Percentiles rank a stretch among this genome's conserved stretches.
Conservation (phyloP, 2,797 vertebrate species). For the Phaenicophaeus curvirostris region DNA sequence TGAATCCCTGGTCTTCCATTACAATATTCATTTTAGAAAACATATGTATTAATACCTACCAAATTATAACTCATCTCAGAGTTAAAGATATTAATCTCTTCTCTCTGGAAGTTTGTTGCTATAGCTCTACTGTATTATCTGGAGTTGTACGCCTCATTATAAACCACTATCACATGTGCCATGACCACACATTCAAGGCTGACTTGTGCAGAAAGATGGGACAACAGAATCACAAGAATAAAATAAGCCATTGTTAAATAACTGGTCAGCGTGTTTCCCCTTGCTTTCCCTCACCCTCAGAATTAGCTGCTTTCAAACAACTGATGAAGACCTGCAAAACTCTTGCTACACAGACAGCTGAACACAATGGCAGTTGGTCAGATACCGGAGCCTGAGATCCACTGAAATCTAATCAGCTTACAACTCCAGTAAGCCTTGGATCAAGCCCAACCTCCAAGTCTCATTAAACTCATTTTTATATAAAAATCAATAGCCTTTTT, state of each 20-base stretch:
- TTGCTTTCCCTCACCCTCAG: neutral
- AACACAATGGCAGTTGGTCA: neutral
- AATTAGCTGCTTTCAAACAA: neutral
- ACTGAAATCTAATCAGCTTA: neutral
- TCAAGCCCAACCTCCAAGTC: conserved; percentile 18
- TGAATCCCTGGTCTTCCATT: neutral
- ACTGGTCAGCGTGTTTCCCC: neutral
- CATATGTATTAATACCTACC: neutral
- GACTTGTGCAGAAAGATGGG: neutral
- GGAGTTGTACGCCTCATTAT: neutral
- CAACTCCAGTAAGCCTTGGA: neutral
- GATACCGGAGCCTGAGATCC: neutral
- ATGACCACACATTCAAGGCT: neutral
- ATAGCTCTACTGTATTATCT: neutral
- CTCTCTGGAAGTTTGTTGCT: neutral
- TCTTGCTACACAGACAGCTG: neutral
- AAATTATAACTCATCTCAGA: neutral
- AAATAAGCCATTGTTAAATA: neutral
- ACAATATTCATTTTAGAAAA: neutral
- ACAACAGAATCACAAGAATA: neutral
- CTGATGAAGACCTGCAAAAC: neutral
- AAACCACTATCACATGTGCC: neutral
- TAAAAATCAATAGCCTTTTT: conserved; percentile 36
- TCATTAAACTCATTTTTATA: conserved; percentile 58
- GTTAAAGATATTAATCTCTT: neutral